phyloP scores from a whole-genome alignment of 2,113 vertebrate genomes.

The Xerus inauris region DNA sequence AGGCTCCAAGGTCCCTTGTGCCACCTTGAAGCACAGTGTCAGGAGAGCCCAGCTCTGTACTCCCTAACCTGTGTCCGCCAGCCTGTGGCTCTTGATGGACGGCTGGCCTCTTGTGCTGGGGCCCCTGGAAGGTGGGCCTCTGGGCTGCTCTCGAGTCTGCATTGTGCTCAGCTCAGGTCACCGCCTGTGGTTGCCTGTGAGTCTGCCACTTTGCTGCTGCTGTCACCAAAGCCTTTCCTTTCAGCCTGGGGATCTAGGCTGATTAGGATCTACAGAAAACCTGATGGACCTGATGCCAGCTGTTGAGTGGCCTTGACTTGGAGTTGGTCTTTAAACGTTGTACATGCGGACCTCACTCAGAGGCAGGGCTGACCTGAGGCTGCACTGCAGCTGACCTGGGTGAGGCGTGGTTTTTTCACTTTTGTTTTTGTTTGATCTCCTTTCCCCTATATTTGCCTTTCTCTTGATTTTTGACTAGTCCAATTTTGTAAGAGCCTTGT shows the following conservation, averaged over 20 bases:
- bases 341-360: rapidly evolving
- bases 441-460: rapidly evolving
- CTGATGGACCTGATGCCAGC: rapidly evolving
- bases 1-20: rapidly evolving
- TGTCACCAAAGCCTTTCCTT: rapidly evolving
- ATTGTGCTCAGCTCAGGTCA: rapidly evolving
- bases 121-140: rapidly evolving
- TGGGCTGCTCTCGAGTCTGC: rapidly evolving
- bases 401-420: too few species aligned
- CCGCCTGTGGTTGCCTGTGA: rapidly evolving
- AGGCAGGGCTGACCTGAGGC: rapidly evolving
- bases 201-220: not conserved
- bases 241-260: not conserved
- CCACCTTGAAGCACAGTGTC: rapidly evolving
- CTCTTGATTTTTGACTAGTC: not conserved
- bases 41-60: rapidly evolving
- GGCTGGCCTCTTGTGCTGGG: not conserved
- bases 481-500: not conserved
- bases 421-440: too few species aligned
- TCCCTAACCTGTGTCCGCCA: rapidly evolving
- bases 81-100: not conserved
- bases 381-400: rapidly evolving
- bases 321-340: not conserved
- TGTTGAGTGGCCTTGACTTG: rapidly evolving
- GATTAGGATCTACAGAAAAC: rapidly evolving